A percentile compares a stretch with the other conserved stretches of the same genome.
Evolutionary conservation across 2,888 invertebrate genomes (phyloP).

Genomic region (Drosophila anomelani): DNA sequence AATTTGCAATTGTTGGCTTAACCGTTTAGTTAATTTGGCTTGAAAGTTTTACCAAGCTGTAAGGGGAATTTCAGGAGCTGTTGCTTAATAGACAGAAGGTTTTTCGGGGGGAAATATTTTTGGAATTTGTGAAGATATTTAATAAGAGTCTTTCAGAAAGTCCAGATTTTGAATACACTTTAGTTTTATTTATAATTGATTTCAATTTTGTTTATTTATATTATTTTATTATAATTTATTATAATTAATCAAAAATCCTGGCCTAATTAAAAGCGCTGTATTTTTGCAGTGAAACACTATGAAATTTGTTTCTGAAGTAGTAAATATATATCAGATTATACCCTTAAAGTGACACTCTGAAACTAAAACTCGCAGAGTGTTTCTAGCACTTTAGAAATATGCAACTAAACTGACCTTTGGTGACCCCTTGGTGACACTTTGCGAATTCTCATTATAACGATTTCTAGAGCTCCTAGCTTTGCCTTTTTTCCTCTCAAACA

Average conservation of each 20-base stretch:
- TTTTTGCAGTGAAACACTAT: too few relatives aligned
- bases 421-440: slow-evolving; percentile 33
- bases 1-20: slow-evolving; percentile 76
- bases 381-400: background rate
- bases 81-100: slow-evolving; percentile 2
- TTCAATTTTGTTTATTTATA: too few relatives aligned
- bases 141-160: too few relatives aligned
- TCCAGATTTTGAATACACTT: too few relatives aligned
- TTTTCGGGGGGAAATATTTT: background rate
- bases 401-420: slow-evolving; percentile 2
- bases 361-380: too few relatives aligned
- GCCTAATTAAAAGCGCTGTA: background rate
- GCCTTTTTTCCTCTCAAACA: slow-evolving; percentile 17
- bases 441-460: slow-evolving; percentile 31
- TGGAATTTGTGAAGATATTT: slow-evolving; percentile 1
- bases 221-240: too few relatives aligned
- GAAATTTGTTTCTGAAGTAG: background rate
- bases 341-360: background rate
- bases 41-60: slow-evolving; percentile 57
- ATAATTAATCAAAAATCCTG: background rate
- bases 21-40: slow-evolving; percentile 76
- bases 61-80: slow-evolving; percentile 5
- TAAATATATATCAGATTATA: too few relatives aligned
- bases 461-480: slow-evolving; percentile 14
- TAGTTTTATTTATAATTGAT: too few relatives aligned